These are phyloP conservation scores for Dinomys branickii DNA, from an alignment of 2,113 vertebrate species.

Conservation along the genomic window DNA sequence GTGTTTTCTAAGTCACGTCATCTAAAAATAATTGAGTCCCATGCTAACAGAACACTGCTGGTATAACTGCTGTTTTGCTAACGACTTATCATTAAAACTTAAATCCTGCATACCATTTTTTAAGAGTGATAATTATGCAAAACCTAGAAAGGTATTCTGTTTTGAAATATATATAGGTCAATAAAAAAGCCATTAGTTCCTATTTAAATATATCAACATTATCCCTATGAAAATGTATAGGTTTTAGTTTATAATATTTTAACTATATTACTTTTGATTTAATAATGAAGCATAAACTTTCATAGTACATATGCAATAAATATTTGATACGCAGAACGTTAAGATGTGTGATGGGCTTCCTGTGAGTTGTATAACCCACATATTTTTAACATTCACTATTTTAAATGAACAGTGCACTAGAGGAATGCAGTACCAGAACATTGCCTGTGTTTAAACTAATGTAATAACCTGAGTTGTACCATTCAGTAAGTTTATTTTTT, in stretches of 20 bases:
- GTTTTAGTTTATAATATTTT: slow-evolving; percentile 80
- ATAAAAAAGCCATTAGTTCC: slow-evolving; percentile 81
- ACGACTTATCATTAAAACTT: slow-evolving; percentile 80
- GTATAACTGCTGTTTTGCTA: slow-evolving; percentile 79
- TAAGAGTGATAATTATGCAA: slow-evolving; percentile 55
- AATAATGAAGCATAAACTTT: slow-evolving; percentile 78
- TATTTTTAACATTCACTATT: slow-evolving; percentile 50
- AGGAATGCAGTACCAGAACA: not conserved
- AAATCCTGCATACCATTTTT: slow-evolving; percentile 46
- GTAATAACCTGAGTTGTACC: not conserved
- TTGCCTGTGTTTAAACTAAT: slow-evolving; percentile 28
- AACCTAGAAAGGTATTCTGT: slow-evolving; percentile 75
- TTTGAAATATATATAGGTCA: slow-evolving; percentile 74
- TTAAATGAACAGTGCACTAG: slow-evolving; percentile 25
- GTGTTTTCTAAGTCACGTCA: not conserved
- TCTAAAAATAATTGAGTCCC: slow-evolving; percentile 2
- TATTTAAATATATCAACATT: slow-evolving; percentile 75
- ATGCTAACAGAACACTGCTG: not conserved
- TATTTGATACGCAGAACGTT: slow-evolving; percentile 73
- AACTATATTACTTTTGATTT: slow-evolving; percentile 80
- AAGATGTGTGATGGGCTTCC: slow-evolving; percentile 59
- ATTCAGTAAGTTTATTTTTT: slow-evolving; percentile 18
- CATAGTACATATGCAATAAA: slow-evolving; percentile 57
- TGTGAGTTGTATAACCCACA: slow-evolving; percentile 65
- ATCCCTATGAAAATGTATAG: slow-evolving; percentile 81